Evolutionary conservation across 2,888 invertebrate species (phyloP).

Genomic region (Minunthozetes semirufus): DNA sequence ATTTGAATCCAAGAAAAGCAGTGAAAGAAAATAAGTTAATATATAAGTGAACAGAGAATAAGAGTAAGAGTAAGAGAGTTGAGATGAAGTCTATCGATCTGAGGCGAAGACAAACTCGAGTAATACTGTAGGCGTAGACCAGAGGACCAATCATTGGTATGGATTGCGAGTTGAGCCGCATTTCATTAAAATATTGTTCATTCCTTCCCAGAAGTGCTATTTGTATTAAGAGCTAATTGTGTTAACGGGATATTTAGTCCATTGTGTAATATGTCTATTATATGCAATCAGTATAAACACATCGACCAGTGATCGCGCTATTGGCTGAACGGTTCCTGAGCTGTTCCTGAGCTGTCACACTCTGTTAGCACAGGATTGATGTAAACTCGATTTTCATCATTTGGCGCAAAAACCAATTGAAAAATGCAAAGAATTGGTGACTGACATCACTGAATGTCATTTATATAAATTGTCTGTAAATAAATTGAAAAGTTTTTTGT

Average conservation of each 20-base stretch:
- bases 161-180: slow-evolving; percentile 14
- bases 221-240: slow-evolving; percentile 40
- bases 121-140: slow-evolving; percentile 24
- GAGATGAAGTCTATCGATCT: slow-evolving; percentile 14
- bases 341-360: background rate
- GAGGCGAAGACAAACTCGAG: slow-evolving; percentile 13
- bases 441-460: slow-evolving; percentile 21
- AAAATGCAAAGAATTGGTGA: slow-evolving; percentile 23
- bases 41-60: slow-evolving; percentile 1
- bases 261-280: slow-evolving; percentile 20
- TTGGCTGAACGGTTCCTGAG: slow-evolving; percentile 23
- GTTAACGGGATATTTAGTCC: slow-evolving; percentile 41
- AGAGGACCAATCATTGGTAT: slow-evolving; percentile 20
- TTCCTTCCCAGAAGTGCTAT: slow-evolving; percentile 25
- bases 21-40: slow-evolving; percentile 16
- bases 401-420: slow-evolving; percentile 26
- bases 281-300: slow-evolving; percentile 8
- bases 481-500: slow-evolving; percentile 23
- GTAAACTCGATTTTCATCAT: slow-evolving; percentile 19
- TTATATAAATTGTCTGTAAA: slow-evolving; percentile 21
- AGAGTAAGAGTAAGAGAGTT: too few relatives aligned
- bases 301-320: slow-evolving; percentile 12
- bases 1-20: background rate
- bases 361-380: slow-evolving; percentile 10
- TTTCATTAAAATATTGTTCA: slow-evolving; percentile 25